phyloP scores from a whole-genome alignment of 2,113 vertebrate genomes.

The Zingel zingel region DNA sequence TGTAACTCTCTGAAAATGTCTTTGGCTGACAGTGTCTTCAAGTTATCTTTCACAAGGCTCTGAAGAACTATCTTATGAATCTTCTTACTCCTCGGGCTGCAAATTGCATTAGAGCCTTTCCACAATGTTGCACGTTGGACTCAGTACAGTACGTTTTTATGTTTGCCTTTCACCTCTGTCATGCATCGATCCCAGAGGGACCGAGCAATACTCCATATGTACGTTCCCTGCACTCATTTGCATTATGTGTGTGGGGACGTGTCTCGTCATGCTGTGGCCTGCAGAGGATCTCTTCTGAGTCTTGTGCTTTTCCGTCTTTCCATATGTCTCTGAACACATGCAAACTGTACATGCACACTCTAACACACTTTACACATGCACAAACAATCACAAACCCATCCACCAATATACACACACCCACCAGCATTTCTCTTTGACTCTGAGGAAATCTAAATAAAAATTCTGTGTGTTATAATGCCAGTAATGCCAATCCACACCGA shows the following conservation, averaged over 20 bases:
- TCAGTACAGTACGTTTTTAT: background rate
- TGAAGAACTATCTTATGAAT: conserved; percentile 6
- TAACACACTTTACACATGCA: conserved; percentile 3
- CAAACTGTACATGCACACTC: background rate
- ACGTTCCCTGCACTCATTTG: conserved; percentile 24
- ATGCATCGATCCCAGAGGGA: conserved; percentile 2
- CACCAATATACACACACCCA: background rate
- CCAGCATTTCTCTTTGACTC: conserved; percentile 33
- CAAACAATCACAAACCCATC: conserved; percentile 24
- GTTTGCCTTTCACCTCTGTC: conserved; percentile 17
- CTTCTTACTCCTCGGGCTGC: background rate
- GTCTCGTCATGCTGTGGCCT: conserved; percentile 8
- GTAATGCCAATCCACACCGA: conserved; percentile 60
- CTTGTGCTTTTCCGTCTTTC: conserved; percentile 9
- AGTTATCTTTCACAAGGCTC: conserved; percentile 9
- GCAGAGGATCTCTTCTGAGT: conserved; percentile 20
- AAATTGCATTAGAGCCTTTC: conserved; percentile 6
- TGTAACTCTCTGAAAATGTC: conserved; percentile 11
- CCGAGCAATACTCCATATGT: background rate
- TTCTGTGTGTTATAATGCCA: conserved; percentile 76
- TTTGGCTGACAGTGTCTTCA: background rate
- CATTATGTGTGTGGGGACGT: conserved; percentile 1
- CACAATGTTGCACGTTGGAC: background rate
- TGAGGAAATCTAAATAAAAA: conserved; percentile 66
- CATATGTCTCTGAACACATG: conserved; percentile 10